Base-by-base conservation (phyloP, 2,113 vertebrate genomes). In the Apeltes quadracus region DNA sequence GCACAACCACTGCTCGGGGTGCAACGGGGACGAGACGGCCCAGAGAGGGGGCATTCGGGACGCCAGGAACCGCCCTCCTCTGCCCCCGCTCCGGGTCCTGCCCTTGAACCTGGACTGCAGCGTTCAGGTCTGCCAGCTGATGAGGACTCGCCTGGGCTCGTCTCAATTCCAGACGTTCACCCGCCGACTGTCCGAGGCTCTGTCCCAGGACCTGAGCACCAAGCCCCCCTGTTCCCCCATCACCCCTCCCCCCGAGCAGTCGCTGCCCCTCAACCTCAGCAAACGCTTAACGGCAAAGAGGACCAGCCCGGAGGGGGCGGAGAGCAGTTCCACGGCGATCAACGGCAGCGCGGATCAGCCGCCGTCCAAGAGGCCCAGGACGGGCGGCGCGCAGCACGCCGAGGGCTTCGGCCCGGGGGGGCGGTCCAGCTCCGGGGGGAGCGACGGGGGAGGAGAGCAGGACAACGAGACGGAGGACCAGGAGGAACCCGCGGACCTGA, bases 91-190 rank as follows among this genome's bases (percentile, higher is more conserved):
- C 18, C 75, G 92, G 53, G 92, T 94, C 61, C 86, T 94, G 20
- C 94, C 94, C 0, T 51, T 94, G 38, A 93, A 94, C 75, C 89
- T 94, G n/a, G 94, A 92, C 84, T 94, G 94, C 68, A 93, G 92
- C 27, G 90, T 94, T 55, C 93, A 94, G 81, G 90, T 94, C n/a
- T 88, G 89, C 18, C 92, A 93, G 87, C 82, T 94, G 75, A 94
- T 94, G 93, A 84, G 89, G 57, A 88, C 88, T 32, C 91, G 85
- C 1, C 72, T 94, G 43, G 92, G 90, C 22, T 81, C 92, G 0
- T 68, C 91, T 3, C 92, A 94, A 69, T 84, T 94, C 69, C 90
- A 92, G 81, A 91, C 84, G 29, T 94, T 94, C 89, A 93, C 92
- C 54, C 92, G 92, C 23, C 85, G 93, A 1, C 90, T 94, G 12